phyloP scores from a whole-genome alignment of 2,797 vertebrate genomes.

The Chelon labrosus region DNA sequence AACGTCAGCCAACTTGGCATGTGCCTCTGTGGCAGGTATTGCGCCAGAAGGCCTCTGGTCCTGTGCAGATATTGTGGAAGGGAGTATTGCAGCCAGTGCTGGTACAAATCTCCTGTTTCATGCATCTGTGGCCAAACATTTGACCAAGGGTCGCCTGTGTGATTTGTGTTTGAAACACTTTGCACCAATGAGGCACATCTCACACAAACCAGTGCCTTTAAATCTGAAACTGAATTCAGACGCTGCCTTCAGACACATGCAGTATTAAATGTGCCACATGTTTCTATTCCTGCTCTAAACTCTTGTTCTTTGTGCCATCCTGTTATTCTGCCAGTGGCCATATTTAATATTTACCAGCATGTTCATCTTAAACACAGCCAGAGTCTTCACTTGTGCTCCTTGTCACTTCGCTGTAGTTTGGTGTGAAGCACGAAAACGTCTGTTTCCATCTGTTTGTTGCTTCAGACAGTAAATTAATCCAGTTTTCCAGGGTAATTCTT shows the following conservation, averaged over 20 bases:
- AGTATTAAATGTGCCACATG: background rate
- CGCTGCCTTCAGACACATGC: background rate
- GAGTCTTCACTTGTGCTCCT: background rate
- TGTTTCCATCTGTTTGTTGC: background rate
- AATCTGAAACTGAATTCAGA: background rate
- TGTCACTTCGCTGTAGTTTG: background rate
- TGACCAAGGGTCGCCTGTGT: constrained; percentile 71
- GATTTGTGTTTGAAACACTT: constrained; percentile 7
- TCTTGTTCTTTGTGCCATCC: no score
- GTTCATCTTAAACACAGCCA: no score
- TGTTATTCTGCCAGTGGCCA: background rate
- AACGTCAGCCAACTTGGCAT: fast-evolving
- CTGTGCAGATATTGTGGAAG: constrained; percentile 79
- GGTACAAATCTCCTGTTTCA: constrained; percentile 64
- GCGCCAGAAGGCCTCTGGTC: constrained; percentile 48
- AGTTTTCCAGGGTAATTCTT: no score
- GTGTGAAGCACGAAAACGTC: no score
- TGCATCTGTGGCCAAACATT: constrained; percentile 78
- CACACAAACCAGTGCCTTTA: background rate
- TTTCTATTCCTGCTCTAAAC: no score
- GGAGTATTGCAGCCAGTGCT: constrained; percentile 73
- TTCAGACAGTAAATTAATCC: background rate
- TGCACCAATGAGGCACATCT: background rate
- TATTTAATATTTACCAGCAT: background rate
- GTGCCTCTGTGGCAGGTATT: constrained; percentile 58